Evolutionary conservation across 2,113 vertebrate genomes (phyloP).

Genomic region (Aix galericulata): DNA sequence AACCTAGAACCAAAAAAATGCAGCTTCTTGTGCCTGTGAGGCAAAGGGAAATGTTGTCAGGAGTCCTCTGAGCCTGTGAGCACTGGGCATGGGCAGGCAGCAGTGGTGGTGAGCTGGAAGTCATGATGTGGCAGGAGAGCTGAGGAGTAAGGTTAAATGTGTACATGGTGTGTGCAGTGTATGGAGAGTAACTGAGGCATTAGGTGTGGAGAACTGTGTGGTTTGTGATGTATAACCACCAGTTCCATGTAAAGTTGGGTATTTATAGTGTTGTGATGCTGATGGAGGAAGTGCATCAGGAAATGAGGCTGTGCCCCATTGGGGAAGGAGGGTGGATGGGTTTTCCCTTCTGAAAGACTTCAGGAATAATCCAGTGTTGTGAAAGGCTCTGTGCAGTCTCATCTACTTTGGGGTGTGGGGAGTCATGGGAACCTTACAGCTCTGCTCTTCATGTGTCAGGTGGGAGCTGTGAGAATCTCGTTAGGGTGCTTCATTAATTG

Average conservation of each 20-base stretch:
- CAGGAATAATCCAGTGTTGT: neutral
- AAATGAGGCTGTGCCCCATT: neutral
- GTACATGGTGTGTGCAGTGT: too few relatives aligned
- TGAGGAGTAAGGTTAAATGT: neutral
- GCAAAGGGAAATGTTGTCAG: neutral
- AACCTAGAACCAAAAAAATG: too few relatives aligned
- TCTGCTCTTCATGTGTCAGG: neutral
- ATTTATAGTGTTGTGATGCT: neutral
- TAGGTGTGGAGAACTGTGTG: too few relatives aligned
- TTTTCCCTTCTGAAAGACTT: neutral
- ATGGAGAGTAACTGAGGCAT: too few relatives aligned
- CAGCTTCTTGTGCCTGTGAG: neutral
- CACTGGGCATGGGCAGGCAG: neutral
- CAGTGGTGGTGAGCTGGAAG: neutral
- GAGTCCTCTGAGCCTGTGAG: neutral
- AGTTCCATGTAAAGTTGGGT: accelerated
- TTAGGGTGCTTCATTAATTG: neutral
- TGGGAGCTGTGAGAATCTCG: accelerated
- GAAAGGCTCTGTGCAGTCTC: neutral
- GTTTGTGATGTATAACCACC: accelerated
- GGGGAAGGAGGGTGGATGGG: too few relatives aligned
- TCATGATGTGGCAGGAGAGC: neutral
- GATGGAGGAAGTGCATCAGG: neutral
- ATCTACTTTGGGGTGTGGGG: neutral
- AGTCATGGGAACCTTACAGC: neutral